Conservation (phyloP, 1,140 invertebrate genomes). For the Trichonephila clavata region DNA sequence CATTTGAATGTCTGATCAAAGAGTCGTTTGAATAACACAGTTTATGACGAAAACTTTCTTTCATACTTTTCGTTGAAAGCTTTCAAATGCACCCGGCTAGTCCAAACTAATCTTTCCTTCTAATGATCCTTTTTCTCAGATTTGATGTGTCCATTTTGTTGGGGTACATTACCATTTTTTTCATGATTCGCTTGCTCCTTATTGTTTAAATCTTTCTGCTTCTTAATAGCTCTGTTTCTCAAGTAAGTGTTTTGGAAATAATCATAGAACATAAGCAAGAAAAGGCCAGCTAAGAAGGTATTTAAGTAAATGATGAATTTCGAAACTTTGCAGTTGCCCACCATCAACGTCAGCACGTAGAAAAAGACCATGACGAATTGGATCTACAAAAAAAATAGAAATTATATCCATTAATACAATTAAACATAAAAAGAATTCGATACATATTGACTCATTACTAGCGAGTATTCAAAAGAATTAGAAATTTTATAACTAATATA, state of each 20-base stretch:
- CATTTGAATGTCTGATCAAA: too few relatives aligned
- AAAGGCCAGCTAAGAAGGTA: constrained; percentile 65
- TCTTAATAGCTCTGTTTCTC: constrained; percentile 82
- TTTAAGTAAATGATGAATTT: constrained; percentile 75
- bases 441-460: not conserved
- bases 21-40: too few relatives aligned
- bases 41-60: too few relatives aligned
- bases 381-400: constrained; percentile 31
- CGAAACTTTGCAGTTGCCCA: constrained; percentile 65
- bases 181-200: not conserved
- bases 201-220: constrained; percentile 32
- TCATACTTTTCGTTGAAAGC: too few relatives aligned
- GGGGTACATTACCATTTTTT: not conserved
- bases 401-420: not conserved
- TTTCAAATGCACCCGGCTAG: too few relatives aligned
- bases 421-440: not conserved
- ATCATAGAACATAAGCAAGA: constrained; percentile 75
- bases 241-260: constrained; percentile 76
- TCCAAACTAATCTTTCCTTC: not conserved
- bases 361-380: constrained; percentile 75
- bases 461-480: too few relatives aligned
- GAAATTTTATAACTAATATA: too few relatives aligned
- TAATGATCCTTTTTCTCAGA: not conserved
- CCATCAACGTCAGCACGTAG: constrained; percentile 55
- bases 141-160: not conserved